These are phyloP conservation scores for Gonioctena quinquepunctata DNA, from an alignment of 1,140 invertebrate species.

Conservation along the genomic window DNA sequence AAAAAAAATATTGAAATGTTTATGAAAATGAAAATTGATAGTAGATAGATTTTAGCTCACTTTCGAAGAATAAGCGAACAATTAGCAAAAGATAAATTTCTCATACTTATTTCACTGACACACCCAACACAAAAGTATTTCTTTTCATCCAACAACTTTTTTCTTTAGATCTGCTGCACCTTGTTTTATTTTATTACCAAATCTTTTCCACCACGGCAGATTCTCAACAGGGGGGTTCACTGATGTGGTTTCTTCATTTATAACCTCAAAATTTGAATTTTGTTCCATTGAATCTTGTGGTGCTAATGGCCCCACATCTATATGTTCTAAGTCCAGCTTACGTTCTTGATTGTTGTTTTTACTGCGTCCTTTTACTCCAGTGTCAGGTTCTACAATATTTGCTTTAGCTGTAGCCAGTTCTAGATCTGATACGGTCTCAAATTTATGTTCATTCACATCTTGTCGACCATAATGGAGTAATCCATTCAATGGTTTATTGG, in stretches of 20 bases:
- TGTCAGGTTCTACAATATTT: neutral
- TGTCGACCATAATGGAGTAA: neutral
- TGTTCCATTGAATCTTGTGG: neutral
- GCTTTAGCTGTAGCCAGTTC: neutral
- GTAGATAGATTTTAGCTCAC: too few relatives aligned
- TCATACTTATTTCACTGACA: too few relatives aligned
- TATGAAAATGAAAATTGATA: too few relatives aligned
- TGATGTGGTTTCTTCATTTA: neutral
- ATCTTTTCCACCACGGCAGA: constrained; percentile 24
- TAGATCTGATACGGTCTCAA: neutral
- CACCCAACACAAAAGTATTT: too few relatives aligned
- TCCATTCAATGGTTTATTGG: too few relatives aligned
- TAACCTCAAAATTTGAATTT: neutral
- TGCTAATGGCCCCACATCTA: neutral
- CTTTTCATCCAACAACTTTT: constrained; percentile 26
- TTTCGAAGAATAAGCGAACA: too few relatives aligned
- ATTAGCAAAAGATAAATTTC: too few relatives aligned
- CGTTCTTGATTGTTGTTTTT: neutral
- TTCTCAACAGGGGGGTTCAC: neutral
- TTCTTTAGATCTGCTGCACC: constrained; percentile 22
- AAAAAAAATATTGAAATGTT: too few relatives aligned
- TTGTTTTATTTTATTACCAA: constrained; percentile 30
- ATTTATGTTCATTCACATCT: neutral
- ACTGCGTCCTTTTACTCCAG: neutral
- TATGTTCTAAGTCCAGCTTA: neutral